Evolutionary conservation across 2,113 vertebrate genomes (phyloP), one percentile per base, ranked within the genome.

Genomic region (Seriola aureovittata): DNA sequence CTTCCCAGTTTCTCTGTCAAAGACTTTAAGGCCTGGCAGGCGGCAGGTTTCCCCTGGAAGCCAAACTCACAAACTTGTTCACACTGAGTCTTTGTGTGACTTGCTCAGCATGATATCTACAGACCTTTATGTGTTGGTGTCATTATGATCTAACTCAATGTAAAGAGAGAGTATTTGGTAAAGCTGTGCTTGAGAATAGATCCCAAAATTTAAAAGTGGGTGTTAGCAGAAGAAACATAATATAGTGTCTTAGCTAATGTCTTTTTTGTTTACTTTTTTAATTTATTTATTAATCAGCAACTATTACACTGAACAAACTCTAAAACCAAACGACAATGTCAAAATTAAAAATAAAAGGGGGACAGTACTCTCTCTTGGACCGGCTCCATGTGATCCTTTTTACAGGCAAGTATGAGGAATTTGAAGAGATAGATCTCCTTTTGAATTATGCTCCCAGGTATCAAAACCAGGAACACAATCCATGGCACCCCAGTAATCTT

Each of bases 41-140:
- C 34, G 71, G 75, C 29, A 72, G 76, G 63, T 71, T 72, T 73
- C 54, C 74, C 66, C 62, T 62, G 34, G 81, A 80, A 75, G 67
- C 81, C 79, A 82, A 75, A 80, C 74, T 25, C 80, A 68, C 65
- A 75, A 72, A 74, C 71, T 84, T 76, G 78, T 81, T 88, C 78
- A 81, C 81, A 79, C 71, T 72, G 68, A 78, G 80, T 36, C 65
- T 80, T 74, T 80, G 71, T 79, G 71, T 58, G 46, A 70, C 72
- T 74, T 7, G 0, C 66, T 71, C 67, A 59, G 62, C 48, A 69
- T 70, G 79, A 85, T 50, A 55, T 68, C 59, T 46, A n/a, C 50
- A 78, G 68, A 65, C 67, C 40, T 55, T 17, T 58, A 69, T 71
- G 59, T 74, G 54, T 46, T 48, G 9, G 65, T 52, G 36, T 42